These are phyloP conservation scores for Pachydiplax longipennis DNA, from an alignment of 2,888 invertebrate genomes.

Conservation along the genomic window DNA sequence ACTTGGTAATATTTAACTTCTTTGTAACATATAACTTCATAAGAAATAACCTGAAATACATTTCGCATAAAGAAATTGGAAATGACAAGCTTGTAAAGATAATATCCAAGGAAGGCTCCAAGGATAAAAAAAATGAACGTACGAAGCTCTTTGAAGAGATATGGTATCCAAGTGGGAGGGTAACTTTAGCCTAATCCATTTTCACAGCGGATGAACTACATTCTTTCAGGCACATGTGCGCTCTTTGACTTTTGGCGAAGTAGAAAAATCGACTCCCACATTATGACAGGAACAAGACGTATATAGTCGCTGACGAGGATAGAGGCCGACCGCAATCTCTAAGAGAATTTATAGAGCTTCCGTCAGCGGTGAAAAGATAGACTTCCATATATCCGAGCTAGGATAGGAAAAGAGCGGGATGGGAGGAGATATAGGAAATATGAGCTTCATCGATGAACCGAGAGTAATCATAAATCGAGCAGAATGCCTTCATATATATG, in stretches of 20 bases:
- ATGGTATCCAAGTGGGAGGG: too few species aligned
- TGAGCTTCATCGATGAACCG: not conserved
- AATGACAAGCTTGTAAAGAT: too few species aligned
- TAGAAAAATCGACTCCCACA: not conserved
- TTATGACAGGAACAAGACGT: not conserved
- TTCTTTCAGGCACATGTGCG: not conserved
- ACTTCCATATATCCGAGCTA: not conserved
- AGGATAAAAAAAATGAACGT: too few species aligned
- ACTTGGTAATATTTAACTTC: too few species aligned
- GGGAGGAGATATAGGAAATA: not conserved
- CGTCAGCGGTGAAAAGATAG: slow-evolving; percentile 12
- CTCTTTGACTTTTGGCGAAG: not conserved
- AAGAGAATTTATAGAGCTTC: slow-evolving; percentile 22
- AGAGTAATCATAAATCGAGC: not conserved
- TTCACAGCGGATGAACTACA: too few species aligned
- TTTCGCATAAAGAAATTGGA: too few species aligned
- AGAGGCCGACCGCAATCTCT: not conserved
- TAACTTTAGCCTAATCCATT: too few species aligned
- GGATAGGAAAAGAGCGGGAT: not conserved
- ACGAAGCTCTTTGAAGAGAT: too few species aligned
- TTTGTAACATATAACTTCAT: too few species aligned
- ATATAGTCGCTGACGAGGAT: slow-evolving; percentile 16
- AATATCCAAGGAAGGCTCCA: too few species aligned
- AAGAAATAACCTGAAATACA: too few species aligned
- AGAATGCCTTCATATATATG: not conserved